Evolutionary conservation across 2,888 invertebrate species (phyloP).

Genomic region (Drosophila austrosaltans): DNA sequence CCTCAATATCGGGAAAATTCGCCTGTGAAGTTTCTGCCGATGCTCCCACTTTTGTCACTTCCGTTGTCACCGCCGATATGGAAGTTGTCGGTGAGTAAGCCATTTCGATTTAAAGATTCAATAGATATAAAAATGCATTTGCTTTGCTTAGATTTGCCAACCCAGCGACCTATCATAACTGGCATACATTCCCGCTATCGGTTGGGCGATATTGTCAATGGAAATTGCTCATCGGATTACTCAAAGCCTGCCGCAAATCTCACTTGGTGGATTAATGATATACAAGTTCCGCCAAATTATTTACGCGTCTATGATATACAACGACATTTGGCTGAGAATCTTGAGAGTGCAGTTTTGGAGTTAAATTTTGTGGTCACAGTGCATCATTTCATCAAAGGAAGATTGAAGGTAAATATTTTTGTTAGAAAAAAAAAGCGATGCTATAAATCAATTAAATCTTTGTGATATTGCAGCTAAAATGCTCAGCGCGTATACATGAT

Average conservation of each 20-base stretch:
- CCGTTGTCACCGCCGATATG: slow-evolving; percentile 82
- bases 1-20: slow-evolving; percentile 81
- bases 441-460: not conserved
- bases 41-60: slow-evolving; percentile 83
- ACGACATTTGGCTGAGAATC: slow-evolving; percentile 79
- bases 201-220: slow-evolving; percentile 84
- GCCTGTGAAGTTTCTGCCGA: slow-evolving; percentile 83
- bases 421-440: not conserved
- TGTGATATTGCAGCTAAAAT: slow-evolving; percentile 74
- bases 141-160: slow-evolving; percentile 84
- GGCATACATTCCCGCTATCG: slow-evolving; percentile 85
- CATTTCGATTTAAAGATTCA: not conserved
- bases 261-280: slow-evolving; percentile 86
- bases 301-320: slow-evolving; percentile 79
- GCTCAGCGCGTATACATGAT: slow-evolving; percentile 82
- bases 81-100: slow-evolving; percentile 82
- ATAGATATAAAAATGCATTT: not conserved
- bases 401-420: slow-evolving; percentile 76
- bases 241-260: slow-evolving; percentile 86
- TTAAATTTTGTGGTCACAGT: slow-evolving; percentile 81
- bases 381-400: slow-evolving; percentile 81
- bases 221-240: slow-evolving; percentile 85
- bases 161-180: slow-evolving; percentile 84
- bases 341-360: slow-evolving; percentile 81
- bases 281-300: slow-evolving; percentile 81